Percentiles rank a stretch among this genome's conserved stretches.
Conservation (phyloP, 2,113 vertebrate species). For the Otolemur garnettii region DNA sequence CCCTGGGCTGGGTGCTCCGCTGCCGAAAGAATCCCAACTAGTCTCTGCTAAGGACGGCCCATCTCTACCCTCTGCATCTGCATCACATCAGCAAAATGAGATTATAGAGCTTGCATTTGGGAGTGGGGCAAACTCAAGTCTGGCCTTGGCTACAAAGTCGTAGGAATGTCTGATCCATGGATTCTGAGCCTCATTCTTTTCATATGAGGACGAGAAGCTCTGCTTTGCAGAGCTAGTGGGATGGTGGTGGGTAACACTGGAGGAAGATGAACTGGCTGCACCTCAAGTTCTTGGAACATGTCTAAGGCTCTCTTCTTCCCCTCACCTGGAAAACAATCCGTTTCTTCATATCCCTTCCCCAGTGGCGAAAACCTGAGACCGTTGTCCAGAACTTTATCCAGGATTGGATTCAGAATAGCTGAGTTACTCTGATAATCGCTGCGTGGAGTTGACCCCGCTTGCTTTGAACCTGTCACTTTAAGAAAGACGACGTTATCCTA, state of each 20-base stretch:
- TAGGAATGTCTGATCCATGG: neutral
- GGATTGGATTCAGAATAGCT: slow-evolving; percentile 11
- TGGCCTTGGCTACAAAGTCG: slow-evolving; percentile 37
- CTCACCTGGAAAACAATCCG: slow-evolving; percentile 31
- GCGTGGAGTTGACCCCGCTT: neutral
- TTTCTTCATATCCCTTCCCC: slow-evolving; percentile 22
- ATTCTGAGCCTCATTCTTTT: neutral
- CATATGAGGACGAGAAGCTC: neutral
- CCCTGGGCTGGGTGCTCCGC: neutral
- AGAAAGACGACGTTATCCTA: slow-evolving; percentile 63
- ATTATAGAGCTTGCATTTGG: neutral
- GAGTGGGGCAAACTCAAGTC: neutral
- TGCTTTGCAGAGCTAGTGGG: neutral
- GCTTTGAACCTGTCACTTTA: slow-evolving; percentile 76
- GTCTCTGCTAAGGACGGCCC: neutral
- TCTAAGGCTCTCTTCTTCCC: neutral
- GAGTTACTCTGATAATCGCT: neutral
- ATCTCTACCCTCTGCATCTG: neutral
- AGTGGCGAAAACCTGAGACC: neutral
- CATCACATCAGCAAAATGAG: neutral
- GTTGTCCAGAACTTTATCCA: neutral
- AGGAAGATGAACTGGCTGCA: neutral
- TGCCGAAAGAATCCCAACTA: neutral
- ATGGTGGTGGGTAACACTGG: neutral
- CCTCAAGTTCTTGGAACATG: neutral